phyloP scores from a whole-genome alignment of 2,113 vertebrate genomes.

The Pachycephala philippinensis region DNA sequence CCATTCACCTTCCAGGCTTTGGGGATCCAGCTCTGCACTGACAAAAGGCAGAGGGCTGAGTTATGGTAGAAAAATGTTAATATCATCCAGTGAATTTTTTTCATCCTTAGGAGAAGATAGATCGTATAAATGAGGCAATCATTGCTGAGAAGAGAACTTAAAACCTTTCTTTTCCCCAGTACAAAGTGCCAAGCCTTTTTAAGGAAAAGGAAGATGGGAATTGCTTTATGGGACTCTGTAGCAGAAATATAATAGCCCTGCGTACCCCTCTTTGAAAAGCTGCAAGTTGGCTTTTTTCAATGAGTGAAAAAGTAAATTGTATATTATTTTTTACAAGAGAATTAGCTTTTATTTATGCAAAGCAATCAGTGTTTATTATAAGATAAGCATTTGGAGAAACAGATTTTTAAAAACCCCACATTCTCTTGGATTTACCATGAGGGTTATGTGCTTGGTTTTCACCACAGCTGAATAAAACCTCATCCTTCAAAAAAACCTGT shows the following conservation, averaged over 20 bases:
- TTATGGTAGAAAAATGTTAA: not conserved
- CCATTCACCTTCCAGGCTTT: not conserved
- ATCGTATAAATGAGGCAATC: constrained; percentile 4
- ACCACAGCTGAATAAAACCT: not conserved
- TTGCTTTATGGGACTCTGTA: not conserved
- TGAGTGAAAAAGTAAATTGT: not conserved
- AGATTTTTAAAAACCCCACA: not conserved
- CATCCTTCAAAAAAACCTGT: not conserved
- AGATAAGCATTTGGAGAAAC: not conserved
- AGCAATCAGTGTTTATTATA: constrained; percentile 6
- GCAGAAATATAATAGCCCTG: not conserved
- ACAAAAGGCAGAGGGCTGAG: not conserved
- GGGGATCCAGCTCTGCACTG: not conserved
- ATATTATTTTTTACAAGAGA: not conserved
- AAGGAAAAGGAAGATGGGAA: not conserved
- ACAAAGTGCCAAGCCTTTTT: not conserved
- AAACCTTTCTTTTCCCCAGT: not conserved
- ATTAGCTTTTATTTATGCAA: constrained; percentile 20
- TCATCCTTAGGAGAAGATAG: not conserved
- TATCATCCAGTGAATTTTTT: not conserved
- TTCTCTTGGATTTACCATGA: not conserved
- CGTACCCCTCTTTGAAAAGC: not conserved
- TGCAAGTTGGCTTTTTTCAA: not conserved
- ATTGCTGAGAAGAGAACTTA: not conserved
- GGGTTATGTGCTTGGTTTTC: not conserved